A percentile compares a stretch with the other conserved stretches of the same genome.
phyloP scores from a whole-genome alignment of 2,113 vertebrate species.

The Semicossyphus pulcher region DNA sequence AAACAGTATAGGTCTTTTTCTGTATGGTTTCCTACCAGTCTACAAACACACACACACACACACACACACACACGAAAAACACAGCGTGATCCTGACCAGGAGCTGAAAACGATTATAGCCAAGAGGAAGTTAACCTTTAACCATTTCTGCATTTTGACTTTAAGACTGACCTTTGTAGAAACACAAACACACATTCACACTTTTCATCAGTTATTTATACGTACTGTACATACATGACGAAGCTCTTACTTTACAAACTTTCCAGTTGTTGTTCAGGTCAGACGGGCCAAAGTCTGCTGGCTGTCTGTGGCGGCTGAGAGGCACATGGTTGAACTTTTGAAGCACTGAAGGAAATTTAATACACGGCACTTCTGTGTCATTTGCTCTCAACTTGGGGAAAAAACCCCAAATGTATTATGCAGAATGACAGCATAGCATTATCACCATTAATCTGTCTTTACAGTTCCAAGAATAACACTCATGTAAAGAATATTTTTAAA shows the following conservation, averaged over 20 bases:
- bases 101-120: slow-evolving; percentile 51
- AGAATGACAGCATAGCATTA: too few species aligned
- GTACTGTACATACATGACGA: slow-evolving; percentile 20
- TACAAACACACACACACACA: background rate
- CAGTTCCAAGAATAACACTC: too few species aligned
- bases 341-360: slow-evolving; percentile 9
- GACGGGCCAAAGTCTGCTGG: slow-evolving; percentile 2
- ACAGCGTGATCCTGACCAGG: slow-evolving; percentile 40
- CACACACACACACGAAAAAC: slow-evolving; percentile 5
- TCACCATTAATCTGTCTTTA: too few species aligned
- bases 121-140: slow-evolving; percentile 74
- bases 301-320: background rate
- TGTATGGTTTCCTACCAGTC: background rate
- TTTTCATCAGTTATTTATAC: slow-evolving; percentile 19
- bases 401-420: too few species aligned
- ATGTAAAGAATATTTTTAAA: too few species aligned
- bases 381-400: too few species aligned
- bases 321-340: slow-evolving; percentile 16
- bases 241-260: slow-evolving; percentile 27
- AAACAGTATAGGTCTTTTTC: background rate
- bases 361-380: background rate
- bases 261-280: slow-evolving; percentile 25
- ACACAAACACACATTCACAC: slow-evolving; percentile 10
- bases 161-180: background rate
- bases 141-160: slow-evolving; percentile 53